Evolutionary conservation across 2,888 invertebrate species (phyloP), one percentile per base, ranked within the genome.

Genomic region (Smittia aterrima): DNA sequence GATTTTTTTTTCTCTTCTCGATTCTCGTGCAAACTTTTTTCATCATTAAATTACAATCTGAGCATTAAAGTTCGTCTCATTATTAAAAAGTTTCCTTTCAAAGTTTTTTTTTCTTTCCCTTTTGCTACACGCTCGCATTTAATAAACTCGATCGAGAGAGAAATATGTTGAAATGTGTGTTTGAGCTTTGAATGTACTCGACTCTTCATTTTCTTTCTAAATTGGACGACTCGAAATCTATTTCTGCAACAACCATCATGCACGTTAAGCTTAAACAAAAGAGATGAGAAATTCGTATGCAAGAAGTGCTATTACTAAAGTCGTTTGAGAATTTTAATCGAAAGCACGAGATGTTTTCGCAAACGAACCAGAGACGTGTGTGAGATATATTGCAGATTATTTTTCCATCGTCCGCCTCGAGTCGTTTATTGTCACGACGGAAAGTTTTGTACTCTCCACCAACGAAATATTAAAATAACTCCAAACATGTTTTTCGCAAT

Each of bases 41-140:
- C 47, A 47, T 47, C 47, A 47, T 47, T 47, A 47, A 47, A 47
- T 47, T 47, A 47, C 47, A 47, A 47, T 47, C 47, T 47, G 47
- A 47, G 47, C 47, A 47, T 47, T n/a, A 47, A 47, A 47, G 47
- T 47, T 47, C 47, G 16, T 11, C 11, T 47, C 47, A 47, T 47
- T 47, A 47, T 47, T 47, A 47, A 47, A 47, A 47, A 32, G 32
- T 32, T 32, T 32, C 32, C 32, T 32, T 32, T 32, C 32, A 32
- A 32, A 32, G 32, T 32, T 32, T 32, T 32, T n/a, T n/a, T 32
- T 32, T 32, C 32, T 32, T 32, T 32, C 32, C 32, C 32, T 32
- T 32, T 32, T 32, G 32, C 32, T 32, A 32, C 32, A 32, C 32
- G 32, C 32, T 32, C 32, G 32, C 32, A 32, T 32, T 32, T 32